Conservation (phyloP, 2,888 invertebrate genomes). For the Pristionchus arcanus region DNA sequence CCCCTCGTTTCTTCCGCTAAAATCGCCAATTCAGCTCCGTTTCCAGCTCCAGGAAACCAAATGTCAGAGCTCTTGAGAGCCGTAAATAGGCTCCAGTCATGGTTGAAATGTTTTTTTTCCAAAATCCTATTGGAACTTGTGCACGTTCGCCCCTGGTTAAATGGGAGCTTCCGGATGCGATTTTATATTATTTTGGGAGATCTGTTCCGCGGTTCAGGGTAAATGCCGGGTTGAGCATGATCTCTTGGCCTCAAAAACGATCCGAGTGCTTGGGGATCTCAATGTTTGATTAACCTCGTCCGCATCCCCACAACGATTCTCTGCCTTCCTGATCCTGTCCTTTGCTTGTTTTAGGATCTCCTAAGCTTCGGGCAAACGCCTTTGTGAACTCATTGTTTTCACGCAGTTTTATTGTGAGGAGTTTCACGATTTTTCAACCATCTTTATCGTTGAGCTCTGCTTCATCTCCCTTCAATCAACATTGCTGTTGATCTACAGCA, state of each 20-base stretch:
- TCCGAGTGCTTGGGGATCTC: background rate
- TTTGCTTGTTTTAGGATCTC: background rate
- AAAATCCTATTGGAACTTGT: background rate
- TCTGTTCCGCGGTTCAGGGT: background rate
- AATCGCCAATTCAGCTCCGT: background rate
- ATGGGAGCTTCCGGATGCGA: background rate
- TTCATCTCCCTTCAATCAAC: too few species aligned
- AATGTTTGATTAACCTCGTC: slow-evolving; percentile 1
- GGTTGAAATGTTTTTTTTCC: background rate
- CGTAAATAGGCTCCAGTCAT: background rate
- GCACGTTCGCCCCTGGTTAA: background rate
- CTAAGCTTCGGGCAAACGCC: background rate
- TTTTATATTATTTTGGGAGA: background rate
- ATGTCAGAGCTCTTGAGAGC: background rate
- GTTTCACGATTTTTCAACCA: too few species aligned
- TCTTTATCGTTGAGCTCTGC: too few species aligned
- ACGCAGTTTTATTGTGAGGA: too few species aligned
- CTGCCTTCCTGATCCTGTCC: background rate
- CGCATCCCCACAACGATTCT: background rate
- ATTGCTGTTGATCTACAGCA: too few species aligned
- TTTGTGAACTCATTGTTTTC: background rate
- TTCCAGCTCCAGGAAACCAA: background rate
- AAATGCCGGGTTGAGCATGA: background rate
- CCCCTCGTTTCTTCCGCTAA: background rate
- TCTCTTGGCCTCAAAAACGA: background rate